Evolutionary conservation across 2,113 vertebrate genomes (phyloP).

Genomic region (Sceloporus undulatus): DNA sequence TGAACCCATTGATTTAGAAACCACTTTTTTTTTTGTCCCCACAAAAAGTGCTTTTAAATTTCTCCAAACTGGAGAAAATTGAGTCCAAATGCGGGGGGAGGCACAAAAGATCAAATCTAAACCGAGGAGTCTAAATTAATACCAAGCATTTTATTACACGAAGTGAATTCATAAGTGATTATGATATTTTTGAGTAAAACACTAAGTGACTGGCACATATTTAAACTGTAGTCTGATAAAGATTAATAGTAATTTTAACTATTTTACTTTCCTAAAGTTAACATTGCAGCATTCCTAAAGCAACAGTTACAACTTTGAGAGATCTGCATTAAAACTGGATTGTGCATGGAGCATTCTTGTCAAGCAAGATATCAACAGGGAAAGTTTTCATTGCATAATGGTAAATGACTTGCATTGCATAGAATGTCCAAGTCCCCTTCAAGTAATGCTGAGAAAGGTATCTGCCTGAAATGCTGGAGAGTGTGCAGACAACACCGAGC

Average conservation of each 20-base stretch:
- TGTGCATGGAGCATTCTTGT: not conserved
- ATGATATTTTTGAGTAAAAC: not conserved
- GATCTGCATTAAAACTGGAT: no score
- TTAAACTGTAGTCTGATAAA: not conserved
- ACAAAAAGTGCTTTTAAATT: not conserved
- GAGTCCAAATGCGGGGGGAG: not conserved
- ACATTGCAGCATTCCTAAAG: not conserved
- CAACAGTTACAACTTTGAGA: not conserved
- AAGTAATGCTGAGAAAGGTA: not conserved
- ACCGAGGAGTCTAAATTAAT: not conserved
- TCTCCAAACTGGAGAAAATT: not conserved
- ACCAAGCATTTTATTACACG: not conserved
- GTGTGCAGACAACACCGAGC: not conserved
- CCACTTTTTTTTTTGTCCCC: not conserved
- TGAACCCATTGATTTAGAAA: not conserved
- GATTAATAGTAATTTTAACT: not conserved
- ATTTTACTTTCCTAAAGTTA: not conserved
- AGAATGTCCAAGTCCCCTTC: no score
- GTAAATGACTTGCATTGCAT: not conserved
- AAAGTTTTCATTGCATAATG: not conserved
- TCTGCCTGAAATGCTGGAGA: not conserved
- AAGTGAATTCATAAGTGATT: not conserved
- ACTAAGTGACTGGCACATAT: not conserved
- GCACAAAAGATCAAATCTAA: not conserved
- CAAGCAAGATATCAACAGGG: not conserved